These are phyloP conservation scores for Zygothrica quintamaculata DNA, from an alignment of 2,888 invertebrate genomes.

Conservation along the genomic window DNA sequence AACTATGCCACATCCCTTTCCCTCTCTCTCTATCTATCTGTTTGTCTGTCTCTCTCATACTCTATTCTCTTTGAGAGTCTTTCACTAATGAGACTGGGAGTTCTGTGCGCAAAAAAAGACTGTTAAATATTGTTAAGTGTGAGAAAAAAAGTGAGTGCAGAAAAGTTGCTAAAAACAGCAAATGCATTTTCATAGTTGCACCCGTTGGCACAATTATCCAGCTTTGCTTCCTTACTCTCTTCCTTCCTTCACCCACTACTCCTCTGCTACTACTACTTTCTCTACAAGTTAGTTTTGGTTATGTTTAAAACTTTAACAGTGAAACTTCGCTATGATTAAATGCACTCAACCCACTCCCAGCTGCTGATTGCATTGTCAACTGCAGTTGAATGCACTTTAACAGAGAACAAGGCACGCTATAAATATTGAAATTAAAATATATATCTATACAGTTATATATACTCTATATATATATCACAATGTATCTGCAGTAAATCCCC, in stretches of 20 bases:
- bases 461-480: background rate
- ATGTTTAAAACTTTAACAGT: constrained; percentile 21
- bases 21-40: too few species aligned
- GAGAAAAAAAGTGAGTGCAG: constrained; percentile 47
- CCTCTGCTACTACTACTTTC: background rate
- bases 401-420: constrained; percentile 31
- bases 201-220: constrained; percentile 41
- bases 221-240: background rate
- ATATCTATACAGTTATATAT: constrained; percentile 8
- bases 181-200: constrained; percentile 43
- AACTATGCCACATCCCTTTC: too few species aligned
- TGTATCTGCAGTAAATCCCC: background rate
- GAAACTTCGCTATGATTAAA: constrained; percentile 51
- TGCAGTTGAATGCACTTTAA: constrained; percentile 51
- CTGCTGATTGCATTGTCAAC: constrained; percentile 30
- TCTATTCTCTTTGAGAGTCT: background rate
- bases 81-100: background rate
- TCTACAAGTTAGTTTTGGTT: constrained; percentile 4
- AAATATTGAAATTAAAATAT: constrained; percentile 52
- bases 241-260: background rate
- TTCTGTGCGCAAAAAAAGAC: constrained; percentile 29
- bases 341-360: constrained; percentile 30
- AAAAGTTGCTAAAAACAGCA: constrained; percentile 42
- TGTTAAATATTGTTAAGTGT: constrained; percentile 47
- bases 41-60: background rate